Conservation (phyloP, 2,113 vertebrate genomes). For the Bathybates hornii region DNA sequence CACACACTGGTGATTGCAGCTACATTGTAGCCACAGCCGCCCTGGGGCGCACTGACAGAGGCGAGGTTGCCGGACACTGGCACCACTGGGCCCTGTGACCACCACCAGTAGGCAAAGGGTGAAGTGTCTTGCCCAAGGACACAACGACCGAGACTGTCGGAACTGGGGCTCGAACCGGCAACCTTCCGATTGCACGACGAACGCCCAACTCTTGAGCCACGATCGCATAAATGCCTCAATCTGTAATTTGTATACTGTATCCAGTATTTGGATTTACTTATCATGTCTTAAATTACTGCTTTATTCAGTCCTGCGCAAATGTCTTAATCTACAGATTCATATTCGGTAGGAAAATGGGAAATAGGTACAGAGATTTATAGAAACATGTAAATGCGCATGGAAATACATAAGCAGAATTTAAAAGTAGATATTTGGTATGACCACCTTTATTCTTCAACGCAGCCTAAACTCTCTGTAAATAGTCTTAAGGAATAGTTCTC, state of each 20-base stretch:
- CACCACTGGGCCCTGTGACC: rapidly evolving
- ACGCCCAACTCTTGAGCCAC: rapidly evolving
- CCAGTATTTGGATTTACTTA: background rate
- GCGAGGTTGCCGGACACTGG: rapidly evolving
- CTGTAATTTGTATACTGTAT: background rate
- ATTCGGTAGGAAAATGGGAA: background rate
- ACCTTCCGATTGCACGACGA: rapidly evolving
- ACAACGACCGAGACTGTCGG: rapidly evolving
- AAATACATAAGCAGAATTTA: background rate
- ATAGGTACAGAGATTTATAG: background rate
- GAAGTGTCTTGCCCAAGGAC: rapidly evolving
- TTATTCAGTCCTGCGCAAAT: rapidly evolving
- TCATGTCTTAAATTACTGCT: background rate
- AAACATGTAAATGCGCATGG: background rate
- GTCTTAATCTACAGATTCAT: background rate
- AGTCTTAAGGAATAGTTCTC: background rate
- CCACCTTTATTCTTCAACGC: rapidly evolving
- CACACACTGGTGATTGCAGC: background rate
- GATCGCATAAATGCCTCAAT: rapidly evolving
- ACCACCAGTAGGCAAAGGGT: rapidly evolving
- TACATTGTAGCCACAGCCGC: background rate
- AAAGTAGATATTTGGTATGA: background rate
- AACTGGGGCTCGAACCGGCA: rapidly evolving
- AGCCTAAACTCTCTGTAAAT: background rate
- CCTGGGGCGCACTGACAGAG: rapidly evolving